A percentile compares a stretch with the other conserved stretches of the same genome.
Evolutionary conservation across 2,113 vertebrate genomes (phyloP).

Genomic region (Monarcha castaneiventris): DNA sequence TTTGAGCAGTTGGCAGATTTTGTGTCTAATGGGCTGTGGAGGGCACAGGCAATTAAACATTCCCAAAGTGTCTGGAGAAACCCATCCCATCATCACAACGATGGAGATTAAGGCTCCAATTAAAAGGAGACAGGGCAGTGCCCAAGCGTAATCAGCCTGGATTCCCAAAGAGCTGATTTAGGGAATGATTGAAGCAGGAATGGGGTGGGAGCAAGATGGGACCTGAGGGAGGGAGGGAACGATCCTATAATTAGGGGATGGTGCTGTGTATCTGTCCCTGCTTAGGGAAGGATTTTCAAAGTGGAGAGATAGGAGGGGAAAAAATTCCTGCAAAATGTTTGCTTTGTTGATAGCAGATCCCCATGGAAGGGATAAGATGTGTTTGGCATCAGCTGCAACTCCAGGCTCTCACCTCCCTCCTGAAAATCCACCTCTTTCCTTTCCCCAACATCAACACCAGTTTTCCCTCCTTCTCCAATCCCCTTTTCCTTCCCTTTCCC

Average conservation of each 20-base stretch:
- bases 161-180: slow-evolving; percentile 14
- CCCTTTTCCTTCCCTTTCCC: accelerated
- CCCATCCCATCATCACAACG: slow-evolving; percentile 3
- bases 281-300: background rate
- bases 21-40: slow-evolving; percentile 34
- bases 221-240: background rate
- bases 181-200: background rate
- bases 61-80: slow-evolving; percentile 38
- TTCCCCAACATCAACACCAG: background rate
- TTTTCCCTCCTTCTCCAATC: background rate
- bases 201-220: background rate
- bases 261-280: background rate
- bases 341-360: background rate
- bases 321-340: background rate
- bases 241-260: background rate
- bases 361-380: background rate
- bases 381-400: background rate
- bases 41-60: slow-evolving; percentile 40
- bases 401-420: background rate
- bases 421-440: background rate
- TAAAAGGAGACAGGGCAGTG: slow-evolving; percentile 46
- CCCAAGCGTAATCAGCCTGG: background rate
- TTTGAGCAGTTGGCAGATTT: slow-evolving; percentile 46
- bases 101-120: slow-evolving; percentile 52
- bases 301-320: background rate